These are phyloP conservation scores for Linnaemya tessellans DNA, from an alignment of 2,888 invertebrate genomes.

Conservation along the genomic window DNA sequence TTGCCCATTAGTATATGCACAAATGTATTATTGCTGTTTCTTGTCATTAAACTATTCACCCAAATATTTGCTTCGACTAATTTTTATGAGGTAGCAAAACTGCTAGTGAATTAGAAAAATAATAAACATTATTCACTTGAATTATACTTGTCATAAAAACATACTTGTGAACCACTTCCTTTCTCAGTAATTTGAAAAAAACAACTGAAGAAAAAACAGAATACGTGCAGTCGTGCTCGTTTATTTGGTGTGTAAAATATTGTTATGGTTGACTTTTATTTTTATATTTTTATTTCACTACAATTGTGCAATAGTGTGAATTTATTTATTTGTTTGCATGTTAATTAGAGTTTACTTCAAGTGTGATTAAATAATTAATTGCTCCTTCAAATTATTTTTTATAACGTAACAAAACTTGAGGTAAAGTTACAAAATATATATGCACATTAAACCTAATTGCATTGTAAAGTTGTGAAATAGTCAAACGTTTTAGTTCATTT, in stretches of 20 bases:
- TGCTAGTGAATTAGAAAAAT: constrained; percentile 1
- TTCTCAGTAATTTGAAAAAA: neutral
- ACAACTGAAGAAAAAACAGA: no score
- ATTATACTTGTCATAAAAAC: constrained; percentile 14
- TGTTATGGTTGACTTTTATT: constrained; percentile 14
- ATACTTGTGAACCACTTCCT: neutral
- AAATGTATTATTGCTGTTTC: neutral
- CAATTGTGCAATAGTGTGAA: neutral
- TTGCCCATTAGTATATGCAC: neutral
- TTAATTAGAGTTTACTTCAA: constrained; percentile 33
- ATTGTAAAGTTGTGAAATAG: neutral
- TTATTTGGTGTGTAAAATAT: neutral
- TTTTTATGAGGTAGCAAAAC: neutral
- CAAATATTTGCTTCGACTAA: constrained; percentile 16
- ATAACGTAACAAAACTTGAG: neutral
- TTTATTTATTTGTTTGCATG: constrained; percentile 38
- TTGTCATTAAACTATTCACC: constrained; percentile 14
- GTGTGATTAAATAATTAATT: constrained; percentile 40
- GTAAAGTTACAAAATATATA: neutral
- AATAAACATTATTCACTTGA: neutral
- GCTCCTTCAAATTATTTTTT: constrained; percentile 13
- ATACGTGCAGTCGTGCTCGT: no score
- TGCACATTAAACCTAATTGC: constrained; percentile 15
- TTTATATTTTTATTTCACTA: neutral
- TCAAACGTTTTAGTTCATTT: constrained; percentile 1